Evolutionary conservation across 2,113 vertebrate genomes (phyloP).

Genomic region (Chaetodon trifascialis): DNA sequence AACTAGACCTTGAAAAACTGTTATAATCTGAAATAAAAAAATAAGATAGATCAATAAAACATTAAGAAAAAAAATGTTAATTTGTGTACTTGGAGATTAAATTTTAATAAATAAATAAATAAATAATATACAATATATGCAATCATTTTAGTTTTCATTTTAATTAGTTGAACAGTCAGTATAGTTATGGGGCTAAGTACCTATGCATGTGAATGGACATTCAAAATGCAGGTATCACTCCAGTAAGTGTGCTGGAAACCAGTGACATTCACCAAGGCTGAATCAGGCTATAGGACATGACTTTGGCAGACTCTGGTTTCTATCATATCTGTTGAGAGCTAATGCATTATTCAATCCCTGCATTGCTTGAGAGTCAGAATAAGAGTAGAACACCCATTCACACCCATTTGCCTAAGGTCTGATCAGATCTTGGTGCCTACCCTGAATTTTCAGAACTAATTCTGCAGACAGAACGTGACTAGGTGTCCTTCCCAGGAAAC

Average conservation of each 20-base stretch:
- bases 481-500: constrained; percentile 42
- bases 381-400: constrained; percentile 51
- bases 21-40: too few species aligned
- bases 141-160: not conserved
- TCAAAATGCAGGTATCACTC: not conserved
- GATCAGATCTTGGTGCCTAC: constrained; percentile 48
- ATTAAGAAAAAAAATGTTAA: not conserved
- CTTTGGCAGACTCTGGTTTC: constrained; percentile 49
- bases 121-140: too few species aligned
- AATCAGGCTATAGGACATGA: constrained; percentile 32
- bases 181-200: not conserved
- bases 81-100: not conserved
- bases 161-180: too few species aligned
- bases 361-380: constrained; percentile 33
- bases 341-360: constrained; percentile 70
- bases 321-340: constrained; percentile 55
- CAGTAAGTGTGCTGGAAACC: not conserved
- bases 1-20: not conserved
- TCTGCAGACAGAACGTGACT: constrained; percentile 36
- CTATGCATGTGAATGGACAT: not conserved
- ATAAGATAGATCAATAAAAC: too few species aligned
- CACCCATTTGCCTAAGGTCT: constrained; percentile 52
- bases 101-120: too few species aligned
- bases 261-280: constrained; percentile 31
- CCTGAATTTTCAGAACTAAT: constrained; percentile 52